phyloP scores from a whole-genome alignment of 2,797 vertebrate genomes.

The Rhinichthys osculus region DNA sequence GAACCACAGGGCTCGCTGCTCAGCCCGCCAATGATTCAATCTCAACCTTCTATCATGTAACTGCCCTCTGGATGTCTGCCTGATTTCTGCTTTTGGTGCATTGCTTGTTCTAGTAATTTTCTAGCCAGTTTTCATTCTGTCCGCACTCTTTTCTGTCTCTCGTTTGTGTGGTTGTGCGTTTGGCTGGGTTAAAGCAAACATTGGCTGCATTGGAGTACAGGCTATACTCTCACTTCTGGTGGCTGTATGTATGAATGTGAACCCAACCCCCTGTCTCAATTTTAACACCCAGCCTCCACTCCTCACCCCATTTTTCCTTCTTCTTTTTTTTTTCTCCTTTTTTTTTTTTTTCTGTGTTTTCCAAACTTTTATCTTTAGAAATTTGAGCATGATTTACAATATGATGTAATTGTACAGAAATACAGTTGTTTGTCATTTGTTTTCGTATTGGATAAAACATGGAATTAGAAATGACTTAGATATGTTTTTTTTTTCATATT shows the following conservation, averaged over 20 bases:
- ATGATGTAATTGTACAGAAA: background rate
- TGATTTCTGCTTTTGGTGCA: constrained; percentile 47
- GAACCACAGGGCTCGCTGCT: constrained; percentile 16
- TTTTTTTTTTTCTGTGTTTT: background rate
- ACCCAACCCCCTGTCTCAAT: constrained; percentile 36
- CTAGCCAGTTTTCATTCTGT: constrained; percentile 44
- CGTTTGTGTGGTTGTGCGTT: constrained; percentile 69
- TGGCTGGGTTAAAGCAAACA: constrained; percentile 77
- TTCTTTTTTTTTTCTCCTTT: background rate
- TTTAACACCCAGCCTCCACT: background rate
- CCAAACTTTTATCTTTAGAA: constrained; percentile 1
- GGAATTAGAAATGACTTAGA: background rate
- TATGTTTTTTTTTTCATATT: background rate
- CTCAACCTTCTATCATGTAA: background rate
- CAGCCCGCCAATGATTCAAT: background rate
- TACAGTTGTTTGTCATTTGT: background rate
- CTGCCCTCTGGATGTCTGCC: constrained; percentile 22
- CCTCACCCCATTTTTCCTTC: background rate
- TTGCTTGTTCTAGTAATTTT: constrained; percentile 51
- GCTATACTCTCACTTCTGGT: constrained; percentile 83
- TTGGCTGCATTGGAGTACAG: constrained; percentile 73
- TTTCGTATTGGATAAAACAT: background rate
- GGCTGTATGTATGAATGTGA: constrained; percentile 74
- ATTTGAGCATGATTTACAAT: background rate
- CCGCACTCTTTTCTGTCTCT: constrained; percentile 61